Evolutionary conservation across 23 tunicate species (phyloP), one percentile per base, ranked within the genome.

Genomic region (Phallusia fumigata): DNA sequence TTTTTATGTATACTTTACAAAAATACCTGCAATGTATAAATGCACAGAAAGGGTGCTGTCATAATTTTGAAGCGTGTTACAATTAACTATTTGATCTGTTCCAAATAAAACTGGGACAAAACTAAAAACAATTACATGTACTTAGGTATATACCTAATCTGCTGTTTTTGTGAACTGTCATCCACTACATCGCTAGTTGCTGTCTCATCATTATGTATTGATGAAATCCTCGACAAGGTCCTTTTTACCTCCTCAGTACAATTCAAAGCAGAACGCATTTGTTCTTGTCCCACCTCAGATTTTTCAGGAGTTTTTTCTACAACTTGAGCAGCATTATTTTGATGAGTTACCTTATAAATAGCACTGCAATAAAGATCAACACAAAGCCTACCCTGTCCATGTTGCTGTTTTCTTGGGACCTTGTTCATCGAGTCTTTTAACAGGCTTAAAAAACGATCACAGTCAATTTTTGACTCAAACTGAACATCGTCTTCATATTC

Each of bases 221-320:
- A 45, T 35, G 91, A 82, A 49, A 91, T 36, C 80, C 97, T 79
- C 0, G 97, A 83, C 83, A 87, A 33, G 19, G 91, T 87, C 31
- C 98, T 50, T 86, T 94, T 89, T 10, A 94, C 98, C 78, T 94
- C 94, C 47, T 89, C 94, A 18, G 98, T 94, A 45, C 98, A 75
- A 65, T 94, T 94, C 36, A 94, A 75, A 74, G 98, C 94, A 33
- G 69, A 65, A 35, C 32, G 69, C 69, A 58, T 6, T 13, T 58
- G 69, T 13, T 58, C 69, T 6, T 58, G 69, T 6, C 3, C 28
- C 5, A 1, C 69, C 16, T 58, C 16, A 58, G 69, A 28, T 5
- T 85, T 64, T 78, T 85, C 36, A 10, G 93, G 93, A 16, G 93
- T 84, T 33, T 49, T 72, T 24, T 58, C 69, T 58, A 24, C 69